Percentiles rank a stretch among this genome's conserved stretches.
Conservation (phyloP, 2,113 vertebrate genomes). For the rat (Rattus norvegicus) region GRCr8 NC_086023.1:133707001-133707500, state of each 20-base stretch:
- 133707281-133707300: not conserved
- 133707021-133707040: not conserved
- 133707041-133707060: not conserved
- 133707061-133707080: not conserved
- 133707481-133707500: not conserved
- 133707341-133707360: not conserved
- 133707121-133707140: not conserved
- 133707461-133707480: slow-evolving; percentile 50
- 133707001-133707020: not conserved
- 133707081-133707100: not conserved
- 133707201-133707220: not conserved
- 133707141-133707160: not conserved
- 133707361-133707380: not conserved
- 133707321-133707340: not conserved
- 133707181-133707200: not conserved
- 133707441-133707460: not conserved
- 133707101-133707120: not conserved
- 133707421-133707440: not conserved
- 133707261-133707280: not conserved
- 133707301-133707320: not conserved
- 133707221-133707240: not conserved
- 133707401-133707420: not conserved
- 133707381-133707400: not conserved
- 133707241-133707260: not conserved
- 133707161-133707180: not conserved